Base-by-base conservation (phyloP, 2,113 vertebrate genomes). In the Gallinago paraguaiae region DNA sequence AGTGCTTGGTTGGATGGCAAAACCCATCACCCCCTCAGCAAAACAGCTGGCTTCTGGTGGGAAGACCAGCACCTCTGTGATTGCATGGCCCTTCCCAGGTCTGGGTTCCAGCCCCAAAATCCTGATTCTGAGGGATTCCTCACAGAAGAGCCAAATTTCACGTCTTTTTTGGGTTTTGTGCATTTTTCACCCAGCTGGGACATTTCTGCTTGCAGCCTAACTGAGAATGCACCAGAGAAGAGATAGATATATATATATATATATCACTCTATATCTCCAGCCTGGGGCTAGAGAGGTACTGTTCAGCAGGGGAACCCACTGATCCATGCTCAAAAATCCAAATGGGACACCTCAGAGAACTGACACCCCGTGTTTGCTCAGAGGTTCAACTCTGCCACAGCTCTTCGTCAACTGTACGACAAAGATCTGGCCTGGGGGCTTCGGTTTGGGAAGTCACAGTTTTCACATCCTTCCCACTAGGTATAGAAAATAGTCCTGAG, bases 281-380 rank as follows among this genome's bases (percentile, higher is more conserved):
- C 30, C 45, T 3, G 39, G 76, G 41, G 48, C 54, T 56, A 11
- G 22, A 64, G 56, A 31, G 50, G 61, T 11, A 35, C 41, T 9
- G 28, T 8, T 27, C 69, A 19, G 41, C 20, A 12, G 25, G 19
- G 17, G 50, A 46, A 65, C 13, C 22, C 65, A 4, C 10, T 3
- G 69, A 30, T 39, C 50, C 45, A 3, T 6, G 17, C 59, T 61
- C 20, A 35, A 18, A 60, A n/a, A 54, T 14, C 13, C 30, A 19
- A 59, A 8, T 9, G 12, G 43, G 22, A 60, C 87, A 61, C 10
- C 39, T 60, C 41, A 28, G 17, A 33, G 59, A 5, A 11, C 17
- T 1, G 4, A 67, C 11, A n/a, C 7, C 17, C 46, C 0, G 0
- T 6, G 17, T 37, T 39, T 65, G 39, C 35, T 45, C 41, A 10